Percentiles rank a stretch among this genome's conserved stretches.
phyloP scores from a whole-genome alignment of 2,113 vertebrate genomes.

The Mellivora capensis region DNA sequence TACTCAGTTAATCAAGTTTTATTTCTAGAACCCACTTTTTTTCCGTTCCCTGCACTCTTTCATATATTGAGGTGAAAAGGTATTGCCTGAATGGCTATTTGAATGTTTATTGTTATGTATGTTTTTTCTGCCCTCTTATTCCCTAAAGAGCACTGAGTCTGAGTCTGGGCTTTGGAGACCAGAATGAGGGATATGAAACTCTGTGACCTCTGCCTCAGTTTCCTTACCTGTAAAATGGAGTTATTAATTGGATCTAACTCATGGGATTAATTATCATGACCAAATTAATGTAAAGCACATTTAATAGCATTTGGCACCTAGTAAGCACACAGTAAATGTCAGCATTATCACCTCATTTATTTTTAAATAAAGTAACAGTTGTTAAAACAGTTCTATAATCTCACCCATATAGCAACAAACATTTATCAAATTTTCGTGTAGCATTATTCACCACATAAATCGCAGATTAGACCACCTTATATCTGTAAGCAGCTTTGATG shows the following conservation, averaged over 20 bases:
- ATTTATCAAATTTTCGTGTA: neutral
- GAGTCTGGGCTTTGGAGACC: neutral
- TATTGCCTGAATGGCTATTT: neutral
- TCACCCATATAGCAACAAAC: neutral
- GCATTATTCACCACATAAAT: neutral
- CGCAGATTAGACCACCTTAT: neutral
- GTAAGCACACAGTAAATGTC: neutral
- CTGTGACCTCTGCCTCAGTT: neutral
- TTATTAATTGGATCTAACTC: neutral
- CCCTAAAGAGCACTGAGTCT: neutral
- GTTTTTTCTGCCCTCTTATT: neutral
- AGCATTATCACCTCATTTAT: neutral
- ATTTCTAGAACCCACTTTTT: neutral
- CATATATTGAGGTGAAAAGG: neutral
- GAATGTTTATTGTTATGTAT: neutral
- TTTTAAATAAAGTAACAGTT: slow-evolving; percentile 16
- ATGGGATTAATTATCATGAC: neutral
- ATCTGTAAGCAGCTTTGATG: neutral
- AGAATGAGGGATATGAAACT: neutral
- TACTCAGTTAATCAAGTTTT: neutral
- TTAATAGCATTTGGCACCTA: neutral
- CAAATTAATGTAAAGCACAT: neutral
- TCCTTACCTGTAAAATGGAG: neutral
- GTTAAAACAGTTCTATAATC: neutral
- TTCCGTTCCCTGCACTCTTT: neutral